Base-by-base conservation (phyloP, 2,113 vertebrate genomes). In the Gila orcuttii region DNA sequence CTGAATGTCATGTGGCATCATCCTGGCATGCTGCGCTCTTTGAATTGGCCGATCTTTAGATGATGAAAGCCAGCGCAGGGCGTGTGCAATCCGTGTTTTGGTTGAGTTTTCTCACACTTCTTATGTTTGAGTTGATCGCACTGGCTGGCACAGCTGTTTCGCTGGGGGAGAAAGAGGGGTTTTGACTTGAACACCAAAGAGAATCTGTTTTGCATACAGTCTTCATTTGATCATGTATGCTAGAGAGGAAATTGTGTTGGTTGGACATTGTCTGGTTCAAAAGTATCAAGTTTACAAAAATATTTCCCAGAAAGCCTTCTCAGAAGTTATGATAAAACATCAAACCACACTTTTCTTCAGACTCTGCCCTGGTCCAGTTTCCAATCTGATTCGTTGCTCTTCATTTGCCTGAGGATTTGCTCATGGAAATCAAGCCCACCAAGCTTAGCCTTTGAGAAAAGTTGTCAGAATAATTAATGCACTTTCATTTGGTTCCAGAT, bases 251-350 rank as follows among this genome's bases (percentile, higher is more conserved):
- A 69, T 25, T 79, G 66, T 86, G 86, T 79, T 85, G 81, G 39
- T 85, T 87, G 85, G 87, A 86, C 39, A 71, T 88, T 87, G 69
- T 89, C 82, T 85, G 79, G 74, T 74, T 89, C 86, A 85, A 73
- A 84, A 64, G 88, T 87, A 86, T 91, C 85, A 69, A 79, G 86
- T 91, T 89, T 86, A 84, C 73, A 28, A 57, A 81, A 89, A 88
- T 76, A 74, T 82, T 91, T 90, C 87, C 87, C 87, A 89, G 88
- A 91, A 88, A 86, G 77, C 82, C 76, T 86, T 64, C 36, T 86
- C 69, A 87, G 78, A 88, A 87, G 84, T 84, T 89, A 85, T 90
- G 86, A 74, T 85, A 79, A 85, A 83, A 81, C 69, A 87, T 84
- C 28, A 76, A 89, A 88, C 86, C 89, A 57, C 87, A 84, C 62